Evolutionary conservation across 2,113 vertebrate species (phyloP), one percentile per base, ranked within the genome.

Genomic region (Theropithecus gelada): DNA sequence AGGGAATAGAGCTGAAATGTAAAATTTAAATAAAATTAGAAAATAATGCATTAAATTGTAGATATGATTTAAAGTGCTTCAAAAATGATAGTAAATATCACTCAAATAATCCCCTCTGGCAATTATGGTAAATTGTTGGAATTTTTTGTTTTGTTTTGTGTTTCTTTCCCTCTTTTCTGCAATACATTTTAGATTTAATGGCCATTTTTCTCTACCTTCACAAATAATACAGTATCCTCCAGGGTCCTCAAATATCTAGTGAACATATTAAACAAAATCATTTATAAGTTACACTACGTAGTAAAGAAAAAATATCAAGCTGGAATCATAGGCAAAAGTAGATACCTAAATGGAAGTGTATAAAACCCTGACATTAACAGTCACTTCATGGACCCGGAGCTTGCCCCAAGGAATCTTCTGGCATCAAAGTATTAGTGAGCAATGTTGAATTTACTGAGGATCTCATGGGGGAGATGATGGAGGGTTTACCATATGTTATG

Each of bases 11-110:
- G 35, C 55, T 59, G 55, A 96, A 70, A 76, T 61, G 55, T 30
- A 79, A 83, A 61, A 94, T 68, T 48, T 70, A 93, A 87, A 97
- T 75, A 48, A 97, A 88, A 78, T 50, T 27, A 68, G 35, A 25
- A 81, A 70, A 94, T 78, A 72, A 70, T 27, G 45, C 66, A 75
- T 30, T 86, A 85, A 95, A 72, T 82, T 82, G 30, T 32, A 38
- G 32, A 80, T 75, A 18, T 75, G 2, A 8, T 91, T 88, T 88
- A 45, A 95, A 93, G 81, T 48, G n/a, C 86, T 93, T 87, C 57
- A 90, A 88, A 91, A 93, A 55, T 81, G 18, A 66, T 30, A 48
- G 30, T 68, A 90, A 86, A 79, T 88, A 70, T 91, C 55, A 38
- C 23, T 52, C 38, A 57, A 84, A 38, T 89, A 92, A 85, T 86